Percentiles rank a stretch among this genome's conserved stretches.
These are phyloP conservation scores for Xyliphius kryptos DNA, from an alignment of 2,113 vertebrate species.

Conservation along the genomic window DNA sequence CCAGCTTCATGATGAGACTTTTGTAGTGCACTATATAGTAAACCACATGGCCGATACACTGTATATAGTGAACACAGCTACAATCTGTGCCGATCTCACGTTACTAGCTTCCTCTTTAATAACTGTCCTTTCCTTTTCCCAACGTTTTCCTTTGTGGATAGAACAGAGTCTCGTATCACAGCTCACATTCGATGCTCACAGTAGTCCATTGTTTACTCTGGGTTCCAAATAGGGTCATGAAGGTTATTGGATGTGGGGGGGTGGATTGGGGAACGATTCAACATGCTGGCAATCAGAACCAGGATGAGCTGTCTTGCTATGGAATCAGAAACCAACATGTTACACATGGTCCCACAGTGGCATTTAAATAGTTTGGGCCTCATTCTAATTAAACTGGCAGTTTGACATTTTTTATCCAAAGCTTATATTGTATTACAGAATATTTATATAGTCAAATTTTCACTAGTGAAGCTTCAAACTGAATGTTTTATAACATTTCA, in stretches of 20 bases:
- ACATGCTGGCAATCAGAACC: conserved; percentile 27
- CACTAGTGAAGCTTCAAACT: too few species aligned
- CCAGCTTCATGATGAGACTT: too few species aligned
- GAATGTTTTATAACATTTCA: too few species aligned
- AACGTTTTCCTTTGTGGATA: conserved; percentile 4
- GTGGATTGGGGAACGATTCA: conserved; percentile 27
- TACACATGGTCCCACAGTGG: too few species aligned
- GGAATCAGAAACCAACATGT: background rate
- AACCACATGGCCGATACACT: too few species aligned
- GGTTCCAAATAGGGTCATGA: conserved; percentile 25
- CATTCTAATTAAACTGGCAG: too few species aligned
- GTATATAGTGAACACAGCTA: background rate
- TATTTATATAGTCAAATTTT: too few species aligned
- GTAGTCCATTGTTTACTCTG: conserved; percentile 40
- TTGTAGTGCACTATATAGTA: too few species aligned
- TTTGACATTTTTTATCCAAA: too few species aligned
- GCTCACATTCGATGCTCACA: conserved; percentile 41
- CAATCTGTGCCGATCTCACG: background rate
- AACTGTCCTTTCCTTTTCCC: background rate
- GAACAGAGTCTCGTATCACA: conserved; percentile 4
- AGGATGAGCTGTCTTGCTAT: conserved; percentile 13
- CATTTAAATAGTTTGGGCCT: too few species aligned
- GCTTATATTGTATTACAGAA: too few species aligned
- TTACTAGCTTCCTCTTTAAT: conserved; percentile 1
- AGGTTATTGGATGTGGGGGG: too few species aligned